Percentiles rank a stretch among this genome's conserved stretches.
Evolutionary conservation across 2,888 invertebrate genomes (phyloP).

Genomic region (Macroteleia sp.): DNA sequence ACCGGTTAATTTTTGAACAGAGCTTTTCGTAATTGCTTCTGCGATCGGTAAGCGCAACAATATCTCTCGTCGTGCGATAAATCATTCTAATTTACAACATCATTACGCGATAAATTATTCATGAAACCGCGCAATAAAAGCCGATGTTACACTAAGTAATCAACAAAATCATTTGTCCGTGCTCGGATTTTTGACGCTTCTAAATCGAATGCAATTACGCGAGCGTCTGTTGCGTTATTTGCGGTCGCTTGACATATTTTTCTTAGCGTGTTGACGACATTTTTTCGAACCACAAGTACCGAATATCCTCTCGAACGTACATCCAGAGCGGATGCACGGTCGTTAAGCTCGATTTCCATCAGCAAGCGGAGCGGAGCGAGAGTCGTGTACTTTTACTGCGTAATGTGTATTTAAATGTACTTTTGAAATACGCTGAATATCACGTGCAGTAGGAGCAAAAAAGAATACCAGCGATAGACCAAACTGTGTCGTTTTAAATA

Average conservation of each 20-base stretch:
- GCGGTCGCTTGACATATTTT: conserved; percentile 61
- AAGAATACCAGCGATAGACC: conserved; percentile 20
- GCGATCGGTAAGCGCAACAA: conserved; percentile 9
- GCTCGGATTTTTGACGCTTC: conserved; percentile 25
- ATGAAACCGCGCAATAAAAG: conserved; percentile 42
- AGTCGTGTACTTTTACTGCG: conserved; percentile 63
- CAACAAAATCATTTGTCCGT: conserved; percentile 41
- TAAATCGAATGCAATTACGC: conserved; percentile 56
- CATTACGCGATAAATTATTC: conserved; percentile 52
- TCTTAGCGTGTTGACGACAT: conserved; percentile 59
- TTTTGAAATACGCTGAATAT: conserved; percentile 56
- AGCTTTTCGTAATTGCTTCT: conserved; percentile 12
- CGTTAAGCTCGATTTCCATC: conserved; percentile 66
- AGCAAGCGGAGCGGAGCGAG: conserved; percentile 65
- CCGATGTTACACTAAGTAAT: conserved; percentile 31
- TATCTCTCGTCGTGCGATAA: conserved; percentile 27
- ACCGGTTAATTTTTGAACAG: no score
- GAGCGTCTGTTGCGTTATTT: conserved; percentile 55
- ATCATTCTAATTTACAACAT: conserved; percentile 53
- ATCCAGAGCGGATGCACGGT: conserved; percentile 65
- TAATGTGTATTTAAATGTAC: conserved; percentile 63
- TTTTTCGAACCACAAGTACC: conserved; percentile 61
- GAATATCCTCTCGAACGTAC: conserved; percentile 64
- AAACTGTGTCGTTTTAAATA: conserved; percentile 33
- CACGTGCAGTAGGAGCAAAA: conserved; percentile 40